These are phyloP conservation scores for Corynorhinus townsendii DNA, from an alignment of 2,113 vertebrate genomes.

Conservation along the genomic window DNA sequence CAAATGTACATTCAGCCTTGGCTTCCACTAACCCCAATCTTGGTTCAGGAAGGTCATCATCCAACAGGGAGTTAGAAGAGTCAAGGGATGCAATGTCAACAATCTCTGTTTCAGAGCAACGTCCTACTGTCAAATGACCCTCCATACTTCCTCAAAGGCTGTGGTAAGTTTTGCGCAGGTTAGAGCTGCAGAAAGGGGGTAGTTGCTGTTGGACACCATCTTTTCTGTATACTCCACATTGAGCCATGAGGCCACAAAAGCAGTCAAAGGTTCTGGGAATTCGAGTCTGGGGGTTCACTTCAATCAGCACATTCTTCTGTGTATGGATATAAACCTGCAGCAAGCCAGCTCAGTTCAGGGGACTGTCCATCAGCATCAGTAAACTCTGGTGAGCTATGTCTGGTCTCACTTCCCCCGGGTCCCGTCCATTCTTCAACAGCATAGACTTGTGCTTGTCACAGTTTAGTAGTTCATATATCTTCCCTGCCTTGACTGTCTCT, in stretches of 20 bases:
- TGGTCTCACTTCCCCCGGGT: constrained; percentile 91
- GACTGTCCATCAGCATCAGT: constrained; percentile 98
- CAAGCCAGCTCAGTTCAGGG: constrained; percentile 94
- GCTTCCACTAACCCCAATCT: neutral
- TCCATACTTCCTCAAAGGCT: constrained; percentile 96
- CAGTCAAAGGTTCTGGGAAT: constrained; percentile 96
- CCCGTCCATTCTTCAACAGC: constrained; percentile 89
- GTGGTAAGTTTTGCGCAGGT: constrained; percentile 96
- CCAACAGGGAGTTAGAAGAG: neutral
- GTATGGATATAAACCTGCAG: constrained; percentile 97
- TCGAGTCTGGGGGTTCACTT: constrained; percentile 96
- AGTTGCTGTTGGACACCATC: constrained; percentile 94
- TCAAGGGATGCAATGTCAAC: neutral
- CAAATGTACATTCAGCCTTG: neutral
- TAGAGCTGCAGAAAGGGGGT: constrained; percentile 95
- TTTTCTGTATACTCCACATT: constrained; percentile 94
- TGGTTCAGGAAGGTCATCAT: neutral
- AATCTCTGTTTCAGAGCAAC: neutral
- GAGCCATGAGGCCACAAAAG: constrained; percentile 98
- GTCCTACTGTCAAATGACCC: constrained; percentile 83
- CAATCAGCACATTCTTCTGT: constrained; percentile 93
- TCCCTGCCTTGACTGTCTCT: constrained; percentile 96
- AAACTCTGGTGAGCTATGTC: constrained; percentile 97
- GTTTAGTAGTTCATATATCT: constrained; percentile 93
- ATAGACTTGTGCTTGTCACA: constrained; percentile 95